These are phyloP conservation scores for Lagopus muta DNA, from an alignment of 2,113 vertebrate genomes.

Conservation along the genomic window DNA sequence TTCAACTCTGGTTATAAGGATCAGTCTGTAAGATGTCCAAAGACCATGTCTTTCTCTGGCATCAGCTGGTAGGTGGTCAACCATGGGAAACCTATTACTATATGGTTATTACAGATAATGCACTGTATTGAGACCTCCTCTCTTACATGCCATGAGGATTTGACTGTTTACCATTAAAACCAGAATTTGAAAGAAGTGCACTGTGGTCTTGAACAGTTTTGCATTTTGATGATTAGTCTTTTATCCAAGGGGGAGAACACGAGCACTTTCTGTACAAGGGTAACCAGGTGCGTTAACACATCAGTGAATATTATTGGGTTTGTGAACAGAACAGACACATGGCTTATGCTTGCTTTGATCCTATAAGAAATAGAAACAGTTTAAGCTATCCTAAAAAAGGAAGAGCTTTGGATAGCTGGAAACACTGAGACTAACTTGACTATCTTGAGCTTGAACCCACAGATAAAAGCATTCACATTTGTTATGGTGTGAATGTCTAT, in stretches of 20 bases:
- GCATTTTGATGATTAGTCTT: background rate
- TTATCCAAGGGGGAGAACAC: background rate
- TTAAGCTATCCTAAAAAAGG: background rate
- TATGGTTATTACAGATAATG: background rate
- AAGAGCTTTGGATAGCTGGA: background rate
- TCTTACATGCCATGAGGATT: background rate
- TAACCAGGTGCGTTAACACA: background rate
- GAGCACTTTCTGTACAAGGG: background rate
- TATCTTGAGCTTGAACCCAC: background rate
- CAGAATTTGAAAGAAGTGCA: background rate
- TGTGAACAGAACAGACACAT: background rate
- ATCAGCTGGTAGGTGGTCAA: background rate
- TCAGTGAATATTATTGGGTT: background rate
- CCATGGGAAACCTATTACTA: background rate
- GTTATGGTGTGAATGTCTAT: background rate
- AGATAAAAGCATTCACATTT: background rate
- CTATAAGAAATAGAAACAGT: background rate
- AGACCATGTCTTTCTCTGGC: background rate
- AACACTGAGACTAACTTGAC: background rate
- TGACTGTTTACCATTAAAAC: background rate
- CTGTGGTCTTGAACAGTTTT: background rate
- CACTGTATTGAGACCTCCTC: background rate
- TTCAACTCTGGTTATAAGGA: background rate
- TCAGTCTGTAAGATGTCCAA: background rate
- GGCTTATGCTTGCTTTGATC: background rate